Base-by-base conservation (phyloP, 2,888 invertebrate species). In the Rhogogaster chlorosoma region DNA sequence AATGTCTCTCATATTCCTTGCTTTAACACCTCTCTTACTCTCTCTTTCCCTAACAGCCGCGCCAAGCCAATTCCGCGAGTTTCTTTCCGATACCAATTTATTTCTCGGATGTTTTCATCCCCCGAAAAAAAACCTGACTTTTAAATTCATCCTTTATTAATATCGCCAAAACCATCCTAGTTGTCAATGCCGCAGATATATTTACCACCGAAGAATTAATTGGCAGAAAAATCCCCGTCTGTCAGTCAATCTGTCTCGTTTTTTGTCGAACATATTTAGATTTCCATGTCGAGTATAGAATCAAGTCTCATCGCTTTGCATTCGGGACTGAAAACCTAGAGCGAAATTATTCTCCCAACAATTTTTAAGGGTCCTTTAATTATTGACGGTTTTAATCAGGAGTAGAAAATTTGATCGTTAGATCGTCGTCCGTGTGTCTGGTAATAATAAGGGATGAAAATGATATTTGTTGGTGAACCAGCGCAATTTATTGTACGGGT, bases 391-490 rank as follows among this genome's bases (percentile, higher is more conserved):
- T 61, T 67, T 42, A 73, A 73, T 73, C 26, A 73, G 22, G 45
- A 42, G 9, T 45, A 9, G 10, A 18, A 42, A 42, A 38, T 42
- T 42, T 42, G 10, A 73, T 18, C 42, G 42, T 22, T 9, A 22
- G 73, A 42, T 61, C 61, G 10, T 7, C 10, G 71, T 3, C 5
- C 9, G 42, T 42, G n/a, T 42, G 26, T 15, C 73, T 45, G 42
- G 26, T 26, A 36, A 49, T 53, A 53, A 80, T 80, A 80, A 80
- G 80, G 61, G 83, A 83, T 92, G 92, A 92, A 92, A 93, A 93
- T 93, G 93, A 93, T 93, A 93, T 93, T 93, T 92, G 92, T 91
- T 92, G 93, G 93, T 93, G 92, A 93, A 93, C 93, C 93, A 93
- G 77, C 18, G 49, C 93, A 93, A 93, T 93, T 93, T 93, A 92